Evolutionary conservation across 1,140 invertebrate species (phyloP).

Genomic region (Brachionus asplanchnoidis): DNA sequence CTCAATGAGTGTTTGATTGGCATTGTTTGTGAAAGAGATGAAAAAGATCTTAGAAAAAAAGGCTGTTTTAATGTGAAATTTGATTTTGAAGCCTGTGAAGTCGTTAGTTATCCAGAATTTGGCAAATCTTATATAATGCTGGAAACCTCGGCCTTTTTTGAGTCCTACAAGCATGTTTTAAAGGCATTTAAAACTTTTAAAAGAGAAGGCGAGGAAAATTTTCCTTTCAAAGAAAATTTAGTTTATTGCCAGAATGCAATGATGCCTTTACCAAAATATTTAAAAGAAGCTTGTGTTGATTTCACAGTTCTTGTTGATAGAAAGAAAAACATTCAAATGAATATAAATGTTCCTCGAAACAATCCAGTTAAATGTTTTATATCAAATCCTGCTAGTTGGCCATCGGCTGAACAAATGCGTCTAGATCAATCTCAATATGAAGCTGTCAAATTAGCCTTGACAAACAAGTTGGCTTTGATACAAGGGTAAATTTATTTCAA

Average conservation of each 20-base stretch:
- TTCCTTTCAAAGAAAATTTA: conserved; percentile 55
- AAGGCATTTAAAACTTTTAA: conserved; percentile 47
- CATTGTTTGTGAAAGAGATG: conserved; percentile 6
- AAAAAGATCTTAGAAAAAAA: background rate
- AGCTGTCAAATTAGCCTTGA: conserved; percentile 57
- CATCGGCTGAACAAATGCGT: conserved; percentile 43
- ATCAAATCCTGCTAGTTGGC: conserved; percentile 45
- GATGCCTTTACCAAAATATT: conserved; percentile 13
- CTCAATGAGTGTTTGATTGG: conserved; percentile 9
- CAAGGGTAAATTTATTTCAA: conserved; percentile 58
- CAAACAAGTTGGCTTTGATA: conserved; percentile 64
- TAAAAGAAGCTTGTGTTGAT: background rate
- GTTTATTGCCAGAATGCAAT: conserved; percentile 44
- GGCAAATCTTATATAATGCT: conserved; percentile 47
- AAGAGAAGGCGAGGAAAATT: background rate
- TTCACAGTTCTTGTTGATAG: background rate
- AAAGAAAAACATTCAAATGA: background rate
- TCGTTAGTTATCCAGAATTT: background rate
- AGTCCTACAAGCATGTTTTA: conserved; percentile 58
- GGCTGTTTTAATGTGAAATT: conserved; percentile 12
- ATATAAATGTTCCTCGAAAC: background rate
- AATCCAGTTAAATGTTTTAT: background rate
- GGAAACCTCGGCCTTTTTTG: conserved; percentile 60
- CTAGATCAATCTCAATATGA: conserved; percentile 57
- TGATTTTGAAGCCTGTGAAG: background rate